These are phyloP conservation scores for Pterostichus madidus DNA, from an alignment of 2,888 invertebrate genomes.

Conservation along the genomic window DNA sequence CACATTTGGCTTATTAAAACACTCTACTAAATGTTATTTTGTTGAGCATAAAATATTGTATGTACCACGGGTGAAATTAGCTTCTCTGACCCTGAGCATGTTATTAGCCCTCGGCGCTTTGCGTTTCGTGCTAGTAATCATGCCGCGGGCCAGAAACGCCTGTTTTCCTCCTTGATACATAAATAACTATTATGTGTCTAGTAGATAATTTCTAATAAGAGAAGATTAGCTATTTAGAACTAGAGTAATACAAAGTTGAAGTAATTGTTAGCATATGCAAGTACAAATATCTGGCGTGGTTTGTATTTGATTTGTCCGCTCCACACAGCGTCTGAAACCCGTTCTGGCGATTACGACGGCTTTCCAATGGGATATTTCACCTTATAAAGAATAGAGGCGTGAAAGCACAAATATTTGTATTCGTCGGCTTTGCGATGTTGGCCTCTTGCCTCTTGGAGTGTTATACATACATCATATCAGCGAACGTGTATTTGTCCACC, in stretches of 20 bases:
- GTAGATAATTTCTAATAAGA: neutral
- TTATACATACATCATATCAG: conserved; percentile 28
- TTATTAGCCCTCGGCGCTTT: no score
- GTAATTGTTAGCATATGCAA: no score
- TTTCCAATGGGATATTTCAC: conserved; percentile 63
- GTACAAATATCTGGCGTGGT: neutral
- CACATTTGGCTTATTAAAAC: no score
- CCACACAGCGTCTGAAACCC: neutral
- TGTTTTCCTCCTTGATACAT: no score
- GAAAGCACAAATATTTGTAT: conserved; percentile 62
- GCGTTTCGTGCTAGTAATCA: no score
- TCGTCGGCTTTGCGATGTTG: neutral
- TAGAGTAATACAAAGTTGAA: no score
- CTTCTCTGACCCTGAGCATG: no score
- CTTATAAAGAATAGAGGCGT: conserved; percentile 61
- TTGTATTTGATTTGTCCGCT: conserved; percentile 5
- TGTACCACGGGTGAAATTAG: no score
- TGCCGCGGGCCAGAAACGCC: no score
- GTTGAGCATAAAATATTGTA: no score
- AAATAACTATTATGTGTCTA: neutral
- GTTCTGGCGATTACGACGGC: conserved; percentile 33
- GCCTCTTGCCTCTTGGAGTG: neutral
- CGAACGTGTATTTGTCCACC: conserved; percentile 14
- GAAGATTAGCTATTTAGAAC: no score
- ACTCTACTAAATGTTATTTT: no score